Percentiles rank a stretch among this genome's conserved stretches.
Conservation (phyloP, 2,888 invertebrate species). For the Drosophila multiciliata region DNA sequence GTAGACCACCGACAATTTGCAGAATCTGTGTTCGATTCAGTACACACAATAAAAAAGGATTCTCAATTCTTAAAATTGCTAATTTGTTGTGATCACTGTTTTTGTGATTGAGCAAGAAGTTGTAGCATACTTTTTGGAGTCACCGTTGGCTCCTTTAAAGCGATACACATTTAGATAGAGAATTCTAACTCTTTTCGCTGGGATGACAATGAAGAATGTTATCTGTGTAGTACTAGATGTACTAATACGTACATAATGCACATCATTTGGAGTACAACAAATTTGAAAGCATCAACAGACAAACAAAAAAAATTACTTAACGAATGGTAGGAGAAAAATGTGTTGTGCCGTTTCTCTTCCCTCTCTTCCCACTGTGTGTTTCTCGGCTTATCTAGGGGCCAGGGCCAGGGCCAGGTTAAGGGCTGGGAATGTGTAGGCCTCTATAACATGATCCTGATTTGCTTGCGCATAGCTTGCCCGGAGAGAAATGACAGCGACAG, state of each 20-base stretch:
- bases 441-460: constrained; percentile 61
- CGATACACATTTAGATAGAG: background rate
- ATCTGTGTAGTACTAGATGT: constrained; percentile 2
- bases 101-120: background rate
- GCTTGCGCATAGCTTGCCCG: constrained; percentile 47
- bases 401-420: background rate
- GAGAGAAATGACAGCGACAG: constrained; percentile 56
- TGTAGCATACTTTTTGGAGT: background rate
- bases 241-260: constrained; percentile 23
- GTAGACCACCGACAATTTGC: background rate
- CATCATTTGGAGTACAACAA: constrained; percentile 36
- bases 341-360: background rate
- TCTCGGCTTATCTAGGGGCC: constrained; percentile 40
- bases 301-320: constrained; percentile 11
- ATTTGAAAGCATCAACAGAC: constrained; percentile 40
- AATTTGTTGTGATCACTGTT: background rate
- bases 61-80: background rate
- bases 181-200: background rate
- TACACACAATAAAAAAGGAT: background rate
- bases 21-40: background rate
- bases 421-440: constrained; percentile 35
- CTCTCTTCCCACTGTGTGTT: background rate
- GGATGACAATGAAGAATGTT: background rate
- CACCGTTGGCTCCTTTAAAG: fast-evolving
- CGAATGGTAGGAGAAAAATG: constrained; percentile 31